These are phyloP conservation scores for Rhagologus leucostigma DNA, from an alignment of 2,113 vertebrate genomes.

Conservation along the genomic window DNA sequence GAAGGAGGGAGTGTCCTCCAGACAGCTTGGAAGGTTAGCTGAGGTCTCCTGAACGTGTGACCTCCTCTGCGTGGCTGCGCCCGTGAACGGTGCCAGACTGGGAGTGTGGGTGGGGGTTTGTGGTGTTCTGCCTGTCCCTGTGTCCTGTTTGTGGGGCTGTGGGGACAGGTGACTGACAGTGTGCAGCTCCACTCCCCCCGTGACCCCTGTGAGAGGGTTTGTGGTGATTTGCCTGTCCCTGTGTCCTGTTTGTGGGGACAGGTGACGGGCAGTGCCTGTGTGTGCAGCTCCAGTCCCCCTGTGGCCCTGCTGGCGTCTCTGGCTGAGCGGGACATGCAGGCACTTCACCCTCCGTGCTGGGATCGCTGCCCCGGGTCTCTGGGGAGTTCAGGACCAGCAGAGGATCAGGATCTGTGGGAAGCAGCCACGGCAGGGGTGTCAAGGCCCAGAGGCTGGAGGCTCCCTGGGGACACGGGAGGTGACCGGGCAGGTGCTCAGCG, in stretches of 20 bases:
- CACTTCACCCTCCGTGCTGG: fast-evolving
- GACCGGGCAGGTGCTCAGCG: neutral
- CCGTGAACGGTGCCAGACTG: neutral
- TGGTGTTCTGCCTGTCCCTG: neutral
- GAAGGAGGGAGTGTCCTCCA: neutral
- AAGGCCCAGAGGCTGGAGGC: neutral
- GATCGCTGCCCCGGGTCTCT: neutral
- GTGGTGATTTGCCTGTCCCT: neutral
- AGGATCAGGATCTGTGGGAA: neutral
- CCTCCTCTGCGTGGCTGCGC: neutral
- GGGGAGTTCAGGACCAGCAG: neutral
- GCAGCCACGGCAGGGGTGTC: neutral
- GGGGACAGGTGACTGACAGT: neutral
- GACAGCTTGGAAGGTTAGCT: neutral
- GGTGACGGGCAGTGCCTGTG: no score
- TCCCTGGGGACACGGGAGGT: neutral
- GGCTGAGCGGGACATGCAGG: neutral
- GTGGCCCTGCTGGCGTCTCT: neutral
- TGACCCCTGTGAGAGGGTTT: no score
- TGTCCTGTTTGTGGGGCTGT: neutral
- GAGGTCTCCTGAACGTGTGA: neutral
- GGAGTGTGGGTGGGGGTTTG: neutral
- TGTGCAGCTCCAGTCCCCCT: neutral
- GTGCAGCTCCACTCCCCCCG: no score
- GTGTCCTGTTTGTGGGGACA: neutral